Base-by-base conservation (phyloP, 2,113 vertebrate genomes). In the Thermophis baileyi region DNA sequence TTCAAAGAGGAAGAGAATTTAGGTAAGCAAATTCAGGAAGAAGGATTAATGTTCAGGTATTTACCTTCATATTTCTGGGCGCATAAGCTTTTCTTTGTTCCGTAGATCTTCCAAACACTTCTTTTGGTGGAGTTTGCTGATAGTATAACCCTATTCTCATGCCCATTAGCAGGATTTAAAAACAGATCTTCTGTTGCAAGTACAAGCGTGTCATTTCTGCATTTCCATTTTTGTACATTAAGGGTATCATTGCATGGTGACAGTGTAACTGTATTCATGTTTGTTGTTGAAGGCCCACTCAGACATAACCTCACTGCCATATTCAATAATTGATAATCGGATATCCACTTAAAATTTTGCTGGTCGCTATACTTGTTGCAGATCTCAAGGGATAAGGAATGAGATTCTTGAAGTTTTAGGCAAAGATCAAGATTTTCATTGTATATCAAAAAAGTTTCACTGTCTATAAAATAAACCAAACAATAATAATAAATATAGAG, bases 301-400 rank as follows among this genome's bases (percentile, higher is more conserved):
- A 99, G 92, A 92, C 99, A 99, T 12, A 98, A 95, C 91, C 98
- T 99, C 69, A 97, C 97, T 0, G 97, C 98, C 85, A 99, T 6
- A 9, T 98, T 99, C 95, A 99, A 97, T 90, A 99, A 2, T n/a
- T 98, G 98, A 0, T 87, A 96, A 16, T 97, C 93, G 0, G 99
- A 99, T 46, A 98, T 97, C 99, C 99, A 99, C 44, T 97, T 98
- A 94, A 99, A 99, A 89, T 97, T 98, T 94, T 99, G 99, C 0
- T 98, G 94, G 8, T 98, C 96, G 0, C 93, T 96, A 0, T 93
- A 95, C 0, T 97, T 97, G 47, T 98, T 93, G 81, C 99, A 99
- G 0, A 2, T 0, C 0, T 96, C 94, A 1, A 98, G 95, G 1
- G 97, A 97, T 2, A 98, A 51, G 0, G 96, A 96, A 20, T 86